Evolutionary conservation across 2,113 vertebrate genomes (phyloP), one percentile per base, ranked within the genome.

Genomic region (Lanius collurio): DNA sequence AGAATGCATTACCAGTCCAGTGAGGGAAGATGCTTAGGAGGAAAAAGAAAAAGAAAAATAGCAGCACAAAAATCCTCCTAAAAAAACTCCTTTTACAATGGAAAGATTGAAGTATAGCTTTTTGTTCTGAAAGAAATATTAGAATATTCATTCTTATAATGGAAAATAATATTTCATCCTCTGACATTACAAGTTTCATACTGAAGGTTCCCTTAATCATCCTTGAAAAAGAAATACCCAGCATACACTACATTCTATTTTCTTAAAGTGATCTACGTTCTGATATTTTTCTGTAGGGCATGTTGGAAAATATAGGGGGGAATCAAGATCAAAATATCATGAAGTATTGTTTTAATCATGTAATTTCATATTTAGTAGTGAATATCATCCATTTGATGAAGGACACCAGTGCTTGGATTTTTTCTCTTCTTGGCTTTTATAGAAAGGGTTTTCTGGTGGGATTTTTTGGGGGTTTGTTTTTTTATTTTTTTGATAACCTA

Each of bases 41-140:
- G 8, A 37, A 41, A 35, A 20, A 10, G 22, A 37, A 24, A 24
- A 28, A 5, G 3, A 42, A 57, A 31, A 22, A 3, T 4, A 37
- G 13, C 7, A 13, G 22, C 13, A 20, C 8, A 39, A 52, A 74
- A 74, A 52, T 0, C 4, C 13, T 52, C 22, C 15, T 24, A 47
- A 47, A 4, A 24, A 46, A 55, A 28, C 15, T 1, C 1, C 8
- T 4, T 27, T 11, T 44, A 24, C 4, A 68, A 50, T 2, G 19
- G 46, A 78, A 85, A 68, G 11, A 52, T 0, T 39, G 13, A 86
- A 62, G 2, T 31, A 28, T 5, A 57, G 2, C 2, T 53, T 89
- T 69, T 91, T 39, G 6, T 46, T 50, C 56, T 35, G 49, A 52
- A 70, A 63, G 4, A 94, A 74, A 50, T 27, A 46, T 3, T 60